Percentiles rank a stretch among this genome's conserved stretches.
Evolutionary conservation across 2,888 invertebrate genomes (phyloP).

Genomic region (Hedya salicella): DNA sequence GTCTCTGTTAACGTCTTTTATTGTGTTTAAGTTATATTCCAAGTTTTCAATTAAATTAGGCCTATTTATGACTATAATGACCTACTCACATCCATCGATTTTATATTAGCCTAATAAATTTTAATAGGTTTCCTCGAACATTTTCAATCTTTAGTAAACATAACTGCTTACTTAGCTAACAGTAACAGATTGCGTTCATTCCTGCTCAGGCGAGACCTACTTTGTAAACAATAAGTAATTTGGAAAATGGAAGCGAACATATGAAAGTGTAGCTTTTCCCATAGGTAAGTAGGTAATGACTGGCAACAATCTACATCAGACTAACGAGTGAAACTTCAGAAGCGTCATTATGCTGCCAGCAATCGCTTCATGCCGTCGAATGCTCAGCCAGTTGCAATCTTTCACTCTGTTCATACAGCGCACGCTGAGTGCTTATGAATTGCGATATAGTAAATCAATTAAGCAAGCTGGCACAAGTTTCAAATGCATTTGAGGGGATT

Average conservation of each 20-base stretch:
- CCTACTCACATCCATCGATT: slow-evolving; percentile 4
- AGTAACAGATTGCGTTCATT: slow-evolving; percentile 56
- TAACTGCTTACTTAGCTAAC: slow-evolving; percentile 43
- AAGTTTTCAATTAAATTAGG: slow-evolving; percentile 25
- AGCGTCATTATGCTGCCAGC: slow-evolving; percentile 61
- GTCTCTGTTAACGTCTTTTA: slow-evolving; percentile 31
- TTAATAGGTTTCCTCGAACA: background rate
- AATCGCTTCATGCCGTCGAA: slow-evolving; percentile 58
- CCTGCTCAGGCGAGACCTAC: slow-evolving; percentile 52
- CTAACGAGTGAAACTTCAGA: slow-evolving; percentile 66
- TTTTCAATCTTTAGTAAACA: slow-evolving; percentile 45
- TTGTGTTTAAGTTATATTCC: slow-evolving; percentile 17
- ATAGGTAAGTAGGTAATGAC: slow-evolving; percentile 60
- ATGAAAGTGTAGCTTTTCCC: slow-evolving; percentile 59
- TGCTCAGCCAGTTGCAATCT: slow-evolving; percentile 55
- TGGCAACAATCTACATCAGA: slow-evolving; percentile 62
- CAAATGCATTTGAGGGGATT: slow-evolving; percentile 64
- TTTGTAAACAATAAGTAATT: slow-evolving; percentile 66
- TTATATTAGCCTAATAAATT: background rate
- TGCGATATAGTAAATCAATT: slow-evolving; percentile 64
- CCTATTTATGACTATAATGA: slow-evolving; percentile 8
- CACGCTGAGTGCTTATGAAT: slow-evolving; percentile 56
- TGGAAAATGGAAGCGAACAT: slow-evolving; percentile 62
- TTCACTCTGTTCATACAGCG: slow-evolving; percentile 53
- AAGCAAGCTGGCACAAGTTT: slow-evolving; percentile 63